A percentile compares a stretch with the other conserved stretches of the same genome.
Evolutionary conservation across 2,888 invertebrate species (phyloP).

Genomic region (Brassicogethes aeneus): DNA sequence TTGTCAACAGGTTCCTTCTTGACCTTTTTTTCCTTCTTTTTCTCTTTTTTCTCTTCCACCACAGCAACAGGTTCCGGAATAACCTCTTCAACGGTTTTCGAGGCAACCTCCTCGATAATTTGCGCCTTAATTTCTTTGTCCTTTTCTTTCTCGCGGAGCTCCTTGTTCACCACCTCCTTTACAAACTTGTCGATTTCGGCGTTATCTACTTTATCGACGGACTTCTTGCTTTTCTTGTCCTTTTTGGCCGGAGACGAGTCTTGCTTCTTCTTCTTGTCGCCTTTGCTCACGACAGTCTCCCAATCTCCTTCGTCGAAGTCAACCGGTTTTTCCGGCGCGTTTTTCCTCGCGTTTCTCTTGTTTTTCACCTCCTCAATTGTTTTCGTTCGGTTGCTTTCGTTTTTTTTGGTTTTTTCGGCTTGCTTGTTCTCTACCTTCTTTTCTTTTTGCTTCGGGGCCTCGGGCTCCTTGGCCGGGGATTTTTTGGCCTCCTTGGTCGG

Average conservation of each 20-base stretch:
- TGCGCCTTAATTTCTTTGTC: slow-evolving; percentile 14
- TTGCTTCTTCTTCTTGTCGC: slow-evolving; percentile 65
- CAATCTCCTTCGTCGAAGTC: slow-evolving; percentile 69
- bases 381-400: slow-evolving; percentile 42
- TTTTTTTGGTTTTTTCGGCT: slow-evolving; percentile 42
- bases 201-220: slow-evolving; percentile 35
- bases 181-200: slow-evolving; percentile 42
- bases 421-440: slow-evolving; percentile 30
- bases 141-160: slow-evolving; percentile 36
- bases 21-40: slow-evolving; percentile 34
- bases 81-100: slow-evolving; percentile 18
- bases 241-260: slow-evolving; percentile 37
- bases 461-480: slow-evolving; percentile 44
- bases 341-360: slow-evolving; percentile 51
- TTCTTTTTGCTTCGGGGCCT: slow-evolving; percentile 34
- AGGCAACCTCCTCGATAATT: background rate
- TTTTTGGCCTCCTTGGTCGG: slow-evolving; percentile 45
- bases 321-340: slow-evolving; percentile 55
- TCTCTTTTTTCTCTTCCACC: slow-evolving; percentile 33
- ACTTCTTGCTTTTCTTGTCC: slow-evolving; percentile 33
- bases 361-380: slow-evolving; percentile 46
- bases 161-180: slow-evolving; percentile 45
- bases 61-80: slow-evolving; percentile 23
- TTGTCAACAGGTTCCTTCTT: slow-evolving; percentile 15
- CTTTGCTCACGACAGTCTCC: slow-evolving; percentile 61